A percentile compares a stretch with the other conserved stretches of the same genome.
Evolutionary conservation across 2,113 vertebrate genomes (phyloP).

Genomic region (Glaucidium brasilianum): DNA sequence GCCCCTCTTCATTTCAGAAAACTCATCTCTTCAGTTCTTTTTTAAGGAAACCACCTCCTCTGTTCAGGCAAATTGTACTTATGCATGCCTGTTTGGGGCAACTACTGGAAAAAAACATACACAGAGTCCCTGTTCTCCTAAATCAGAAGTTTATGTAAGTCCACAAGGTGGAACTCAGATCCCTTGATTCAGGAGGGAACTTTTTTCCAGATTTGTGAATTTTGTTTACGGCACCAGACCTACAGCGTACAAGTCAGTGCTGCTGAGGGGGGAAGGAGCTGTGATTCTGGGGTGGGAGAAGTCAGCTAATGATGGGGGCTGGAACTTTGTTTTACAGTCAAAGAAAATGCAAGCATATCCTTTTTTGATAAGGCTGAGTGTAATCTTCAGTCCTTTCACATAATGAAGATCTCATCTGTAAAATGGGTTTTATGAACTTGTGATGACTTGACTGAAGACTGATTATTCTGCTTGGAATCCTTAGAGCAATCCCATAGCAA

Average conservation of each 20-base stretch:
- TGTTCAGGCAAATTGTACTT: not conserved
- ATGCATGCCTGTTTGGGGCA: not conserved
- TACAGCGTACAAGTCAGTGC: not conserved
- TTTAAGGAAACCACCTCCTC: not conserved
- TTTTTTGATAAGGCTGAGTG: not conserved
- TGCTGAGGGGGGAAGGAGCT: not conserved
- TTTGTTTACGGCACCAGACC: not conserved
- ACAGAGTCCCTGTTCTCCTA: not conserved
- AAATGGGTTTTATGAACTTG: not conserved
- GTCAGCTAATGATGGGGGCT: not conserved
- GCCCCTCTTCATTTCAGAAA: not conserved
- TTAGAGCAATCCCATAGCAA: not conserved
- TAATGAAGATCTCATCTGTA: not conserved
- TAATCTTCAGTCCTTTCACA: not conserved
- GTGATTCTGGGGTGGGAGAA: not conserved
- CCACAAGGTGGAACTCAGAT: not conserved
- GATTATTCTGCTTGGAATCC: not conserved
- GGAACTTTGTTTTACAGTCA: not conserved
- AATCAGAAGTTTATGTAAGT: not conserved
- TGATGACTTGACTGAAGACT: not conserved
- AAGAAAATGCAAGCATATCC: not conserved
- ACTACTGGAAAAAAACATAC: not conserved
- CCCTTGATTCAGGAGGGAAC: not conserved
- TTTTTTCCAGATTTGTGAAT: not conserved
- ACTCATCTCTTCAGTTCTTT: not conserved